Base-by-base conservation (phyloP, 2,888 invertebrate genomes). In the Eilema caniola region DNA sequence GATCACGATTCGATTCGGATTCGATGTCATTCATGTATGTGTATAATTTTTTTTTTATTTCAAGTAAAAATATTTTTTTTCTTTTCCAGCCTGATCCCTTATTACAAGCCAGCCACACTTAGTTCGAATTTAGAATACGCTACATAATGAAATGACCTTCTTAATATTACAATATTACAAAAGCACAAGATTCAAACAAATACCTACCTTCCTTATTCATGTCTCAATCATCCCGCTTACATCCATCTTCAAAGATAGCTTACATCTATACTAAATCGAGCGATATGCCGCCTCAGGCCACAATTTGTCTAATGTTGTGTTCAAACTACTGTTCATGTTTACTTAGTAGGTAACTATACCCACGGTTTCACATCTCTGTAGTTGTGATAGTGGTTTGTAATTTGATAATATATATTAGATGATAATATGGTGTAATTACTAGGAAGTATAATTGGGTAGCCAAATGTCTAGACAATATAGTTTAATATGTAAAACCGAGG, bases 221-320 rank as follows among this genome's bases (percentile, higher is more conserved):
- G 59, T 68, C 56, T 59, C 41, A 41, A 41, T 41, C 41, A 41
- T 41, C 14, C 66, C 62, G 28, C 66, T 53, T 59, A 69, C 56
- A 57, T 16, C 33, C 70, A 75, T 71, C 81, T 78, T 79, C 76
- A 83, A 84, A 83, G 79, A n/a, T n/a, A n/a, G n/a, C n/a, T n/a
- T n/a, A n/a, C n/a, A n/a, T 80, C 74, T 72, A 69, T 37, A 25
- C 62, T 71, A 76, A 77, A 75, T 71, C 69, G 73, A 72, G 76
- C 65, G 73, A 67, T 72, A 77, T 66, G 63, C 62, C 25, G 78
- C 85, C 82, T 14, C 66, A 10, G 82, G 83, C 73, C n/a, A 76
- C 80, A 84, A 83, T 83, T 83, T 84, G 83, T 83, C 83, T 89
- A 88, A 88, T 89, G 89, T 71, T 72, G 66, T 66, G 68, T 62